A percentile compares a stretch with the other conserved stretches of the same genome.
These are phyloP conservation scores for Aegypius monachus DNA, from an alignment of 2,113 vertebrate genomes.

Conservation along the genomic window DNA sequence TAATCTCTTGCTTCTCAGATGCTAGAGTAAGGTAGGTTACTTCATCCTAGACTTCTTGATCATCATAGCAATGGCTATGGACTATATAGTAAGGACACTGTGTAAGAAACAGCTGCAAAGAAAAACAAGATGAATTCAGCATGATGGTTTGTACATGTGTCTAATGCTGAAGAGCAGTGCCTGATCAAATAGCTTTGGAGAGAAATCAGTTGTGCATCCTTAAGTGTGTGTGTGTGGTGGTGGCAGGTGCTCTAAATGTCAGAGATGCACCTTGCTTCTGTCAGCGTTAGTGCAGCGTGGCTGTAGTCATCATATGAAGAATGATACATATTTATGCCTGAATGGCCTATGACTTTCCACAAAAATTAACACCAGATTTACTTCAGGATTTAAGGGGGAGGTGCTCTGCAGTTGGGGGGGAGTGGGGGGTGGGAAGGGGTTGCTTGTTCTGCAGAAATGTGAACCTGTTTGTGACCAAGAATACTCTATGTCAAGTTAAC, in stretches of 20 bases:
- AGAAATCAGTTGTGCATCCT: neutral
- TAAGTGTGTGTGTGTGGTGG: neutral
- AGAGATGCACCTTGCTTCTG: neutral
- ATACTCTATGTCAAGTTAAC: neutral
- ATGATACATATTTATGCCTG: neutral
- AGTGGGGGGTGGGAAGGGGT: too few relatives aligned
- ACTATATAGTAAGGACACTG: neutral
- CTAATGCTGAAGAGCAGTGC: neutral
- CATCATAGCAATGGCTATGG: neutral
- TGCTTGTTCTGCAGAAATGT: neutral
- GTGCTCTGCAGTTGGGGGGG: too few relatives aligned
- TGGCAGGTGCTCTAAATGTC: neutral
- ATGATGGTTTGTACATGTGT: neutral
- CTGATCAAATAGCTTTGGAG: neutral
- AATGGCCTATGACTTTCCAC: neutral
- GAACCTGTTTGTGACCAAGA: neutral
- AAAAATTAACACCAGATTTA: neutral
- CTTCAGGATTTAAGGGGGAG: neutral
- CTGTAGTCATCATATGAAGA: neutral
- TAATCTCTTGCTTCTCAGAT: neutral
- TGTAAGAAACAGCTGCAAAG: neutral
- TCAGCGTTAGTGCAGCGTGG: neutral
- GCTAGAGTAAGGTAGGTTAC: neutral
- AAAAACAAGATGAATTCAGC: neutral
- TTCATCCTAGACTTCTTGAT: neutral